Evolutionary conservation across 2,888 invertebrate species (phyloP).

Genomic region (Scaptomyza polygonia): DNA sequence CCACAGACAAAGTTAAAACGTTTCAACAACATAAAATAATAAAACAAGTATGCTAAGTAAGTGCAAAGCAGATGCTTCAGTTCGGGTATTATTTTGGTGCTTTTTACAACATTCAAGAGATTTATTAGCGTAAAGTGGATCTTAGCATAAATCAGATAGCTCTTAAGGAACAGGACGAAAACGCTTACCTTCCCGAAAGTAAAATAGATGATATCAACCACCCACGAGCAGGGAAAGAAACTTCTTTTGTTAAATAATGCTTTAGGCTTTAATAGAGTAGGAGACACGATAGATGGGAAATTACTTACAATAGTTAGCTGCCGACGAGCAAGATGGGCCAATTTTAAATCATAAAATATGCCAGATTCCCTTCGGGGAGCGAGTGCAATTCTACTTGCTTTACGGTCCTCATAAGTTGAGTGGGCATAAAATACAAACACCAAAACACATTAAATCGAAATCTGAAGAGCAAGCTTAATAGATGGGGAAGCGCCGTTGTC

Average conservation of each 20-base stretch:
- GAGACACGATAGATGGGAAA: background rate
- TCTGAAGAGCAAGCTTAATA: constrained; percentile 48
- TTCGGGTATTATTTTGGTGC: constrained; percentile 4
- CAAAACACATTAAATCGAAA: constrained; percentile 63
- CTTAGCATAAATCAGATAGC: constrained; percentile 64
- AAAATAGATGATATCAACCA: constrained; percentile 53
- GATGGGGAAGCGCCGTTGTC: constrained; percentile 10
- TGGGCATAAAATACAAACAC: constrained; percentile 63
- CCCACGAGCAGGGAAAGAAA: background rate
- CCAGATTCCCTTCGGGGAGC: constrained; percentile 42
- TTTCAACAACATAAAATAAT: constrained; percentile 23
- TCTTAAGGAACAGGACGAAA: constrained; percentile 38
- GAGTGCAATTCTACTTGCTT: constrained; percentile 59
- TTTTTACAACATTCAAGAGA: constrained; percentile 54
- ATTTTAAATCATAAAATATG: constrained; percentile 71
- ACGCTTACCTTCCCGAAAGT: constrained; percentile 44
- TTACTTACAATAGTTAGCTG: constrained; percentile 25
- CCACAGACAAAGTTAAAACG: background rate
- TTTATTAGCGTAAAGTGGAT: constrained; percentile 64
- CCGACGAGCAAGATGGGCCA: constrained; percentile 16
- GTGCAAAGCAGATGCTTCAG: constrained; percentile 12
- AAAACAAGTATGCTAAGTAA: constrained; percentile 15
- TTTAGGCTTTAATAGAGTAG: background rate
- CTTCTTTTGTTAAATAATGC: constrained; percentile 15
- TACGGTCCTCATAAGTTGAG: constrained; percentile 66